These are phyloP conservation scores for Oreochromis spilurus DNA, from an alignment of 2,113 vertebrate species.

Conservation along the genomic window DNA sequence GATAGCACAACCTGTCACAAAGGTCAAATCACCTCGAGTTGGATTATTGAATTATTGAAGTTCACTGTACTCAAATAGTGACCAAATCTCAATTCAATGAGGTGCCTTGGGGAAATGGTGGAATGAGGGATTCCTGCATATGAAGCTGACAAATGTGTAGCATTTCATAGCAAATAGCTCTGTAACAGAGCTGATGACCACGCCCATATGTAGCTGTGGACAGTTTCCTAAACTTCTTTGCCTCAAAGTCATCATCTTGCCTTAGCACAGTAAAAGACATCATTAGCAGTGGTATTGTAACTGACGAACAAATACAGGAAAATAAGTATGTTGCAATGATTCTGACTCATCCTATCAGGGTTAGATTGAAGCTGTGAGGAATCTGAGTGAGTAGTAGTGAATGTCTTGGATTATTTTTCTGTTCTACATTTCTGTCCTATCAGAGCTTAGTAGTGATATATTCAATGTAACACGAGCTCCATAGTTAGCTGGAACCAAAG, in stretches of 20 bases:
- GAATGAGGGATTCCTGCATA: neutral
- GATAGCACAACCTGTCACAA: neutral
- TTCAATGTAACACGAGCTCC: neutral
- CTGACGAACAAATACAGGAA: neutral
- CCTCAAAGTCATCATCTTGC: neutral
- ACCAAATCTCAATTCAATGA: neutral
- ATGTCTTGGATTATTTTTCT: neutral
- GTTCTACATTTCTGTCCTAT: neutral
- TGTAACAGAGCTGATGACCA: neutral
- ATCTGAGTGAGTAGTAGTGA: neutral
- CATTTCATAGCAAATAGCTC: neutral
- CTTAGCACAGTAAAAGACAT: neutral
- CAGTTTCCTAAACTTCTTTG: neutral
- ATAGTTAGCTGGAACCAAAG: neutral
- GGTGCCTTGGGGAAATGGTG: neutral
- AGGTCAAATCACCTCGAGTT: neutral
- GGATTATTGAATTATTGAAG: neutral
- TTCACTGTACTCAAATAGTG: neutral
- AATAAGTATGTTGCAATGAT: neutral
- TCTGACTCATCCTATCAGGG: neutral
- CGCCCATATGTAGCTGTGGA: neutral
- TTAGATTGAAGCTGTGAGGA: neutral
- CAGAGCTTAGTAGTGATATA: neutral
- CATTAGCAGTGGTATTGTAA: neutral
- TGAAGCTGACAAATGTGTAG: neutral